A percentile compares a stretch with the other conserved stretches of the same genome.
Evolutionary conservation across 1,140 invertebrate species (phyloP).

Genomic region (Asbolus verrucosus): DNA sequence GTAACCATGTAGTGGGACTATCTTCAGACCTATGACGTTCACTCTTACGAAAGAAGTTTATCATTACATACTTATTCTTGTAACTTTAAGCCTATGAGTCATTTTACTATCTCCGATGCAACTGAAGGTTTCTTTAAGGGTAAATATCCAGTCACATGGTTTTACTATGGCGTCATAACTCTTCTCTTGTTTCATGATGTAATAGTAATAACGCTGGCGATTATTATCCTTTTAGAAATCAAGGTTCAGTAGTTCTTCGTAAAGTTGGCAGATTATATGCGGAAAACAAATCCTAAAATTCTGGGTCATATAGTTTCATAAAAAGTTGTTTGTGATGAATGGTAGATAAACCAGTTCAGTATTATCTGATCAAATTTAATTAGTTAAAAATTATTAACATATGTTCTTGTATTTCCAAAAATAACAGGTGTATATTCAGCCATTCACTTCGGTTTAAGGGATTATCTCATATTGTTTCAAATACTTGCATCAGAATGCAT

Average conservation of each 20-base stretch:
- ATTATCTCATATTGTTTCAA: neutral
- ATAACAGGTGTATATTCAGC: conserved; percentile 12
- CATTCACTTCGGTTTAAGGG: too few species aligned
- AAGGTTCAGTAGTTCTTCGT: too few species aligned
- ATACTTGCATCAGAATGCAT: neutral
- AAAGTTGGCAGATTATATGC: neutral
- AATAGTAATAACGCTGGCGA: neutral
- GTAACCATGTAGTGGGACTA: conserved; percentile 17
- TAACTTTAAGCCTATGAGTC: conserved; percentile 5
- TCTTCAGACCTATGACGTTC: conserved; percentile 24
- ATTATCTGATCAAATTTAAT: conserved; percentile 24
- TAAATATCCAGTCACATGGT: too few species aligned
- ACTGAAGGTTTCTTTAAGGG: neutral
- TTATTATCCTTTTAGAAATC: neutral
- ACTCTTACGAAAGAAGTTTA: conserved; percentile 30
- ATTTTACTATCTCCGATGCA: neutral
- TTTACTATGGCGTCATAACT: neutral
- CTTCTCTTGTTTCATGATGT: too few species aligned
- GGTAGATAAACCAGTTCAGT: conserved; percentile 36
- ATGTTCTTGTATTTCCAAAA: neutral
- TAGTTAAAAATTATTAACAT: conserved; percentile 9
- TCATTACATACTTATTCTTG: conserved; percentile 9
- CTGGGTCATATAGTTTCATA: conserved; percentile 18
- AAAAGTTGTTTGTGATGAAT: conserved; percentile 15
- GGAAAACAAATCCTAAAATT: conserved; percentile 15